Conservation (phyloP, 2,113 vertebrate species). For the Notechis scutatus region DNA sequence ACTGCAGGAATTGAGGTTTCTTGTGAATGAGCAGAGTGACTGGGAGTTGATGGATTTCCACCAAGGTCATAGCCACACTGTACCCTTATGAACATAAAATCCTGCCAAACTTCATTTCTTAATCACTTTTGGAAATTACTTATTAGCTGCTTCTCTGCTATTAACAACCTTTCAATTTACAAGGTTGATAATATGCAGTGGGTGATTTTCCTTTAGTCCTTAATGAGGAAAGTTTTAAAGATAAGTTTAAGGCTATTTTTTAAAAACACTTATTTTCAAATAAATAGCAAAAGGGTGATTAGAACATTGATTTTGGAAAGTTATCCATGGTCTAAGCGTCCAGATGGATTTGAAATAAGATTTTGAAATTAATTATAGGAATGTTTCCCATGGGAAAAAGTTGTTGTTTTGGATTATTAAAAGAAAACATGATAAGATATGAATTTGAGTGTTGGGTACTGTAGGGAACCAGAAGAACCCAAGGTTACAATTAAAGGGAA, state of each 20-base stretch:
- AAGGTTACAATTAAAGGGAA: background rate
- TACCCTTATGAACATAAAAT: background rate
- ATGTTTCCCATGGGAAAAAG: background rate
- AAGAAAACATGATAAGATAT: background rate
- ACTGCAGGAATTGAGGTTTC: background rate
- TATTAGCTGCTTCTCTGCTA: background rate
- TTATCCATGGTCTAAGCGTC: background rate
- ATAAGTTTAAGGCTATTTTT: background rate
- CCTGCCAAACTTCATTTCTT: background rate
- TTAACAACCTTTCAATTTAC: background rate
- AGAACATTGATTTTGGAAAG: background rate
- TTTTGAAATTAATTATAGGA: background rate
- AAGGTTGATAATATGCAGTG: background rate
- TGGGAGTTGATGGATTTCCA: background rate
- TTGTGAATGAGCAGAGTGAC: background rate
- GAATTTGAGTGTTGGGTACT: background rate
- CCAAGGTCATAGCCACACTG: background rate
- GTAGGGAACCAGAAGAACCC: background rate
- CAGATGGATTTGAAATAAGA: background rate
- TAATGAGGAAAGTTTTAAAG: background rate
- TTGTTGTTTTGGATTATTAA: background rate
- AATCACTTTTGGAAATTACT: background rate
- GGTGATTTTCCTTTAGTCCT: background rate
- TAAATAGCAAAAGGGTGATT: background rate
- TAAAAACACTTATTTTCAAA: background rate